Base-by-base conservation (phyloP, 2,888 invertebrate species). In the Hybos culiciformis region DNA sequence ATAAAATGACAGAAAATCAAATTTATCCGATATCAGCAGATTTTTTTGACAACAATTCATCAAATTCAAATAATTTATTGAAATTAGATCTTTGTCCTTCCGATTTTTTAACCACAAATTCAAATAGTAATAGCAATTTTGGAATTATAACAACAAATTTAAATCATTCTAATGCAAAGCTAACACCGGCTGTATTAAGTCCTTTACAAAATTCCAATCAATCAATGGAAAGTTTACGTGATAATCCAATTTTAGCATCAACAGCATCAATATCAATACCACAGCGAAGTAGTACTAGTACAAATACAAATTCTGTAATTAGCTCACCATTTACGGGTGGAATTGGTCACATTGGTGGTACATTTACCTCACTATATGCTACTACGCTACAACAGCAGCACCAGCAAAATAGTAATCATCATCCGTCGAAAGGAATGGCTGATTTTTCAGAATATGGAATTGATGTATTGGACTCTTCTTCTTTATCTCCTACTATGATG, bases 251-350 rank as follows among this genome's bases (percentile, higher is more conserved):
- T 51, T 60, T 59, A 38, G 20, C 7, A 14, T 62, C 67, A 40
- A 62, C 76, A 26, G 77, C 78, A 36, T 76, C 78, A 46, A 74
- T 79, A 53, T 77, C 78, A 14, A 78, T 79, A 46, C 79, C 80
- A 19, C 68, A 70, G 47, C 67, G 76, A 29, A 70, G 73, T 7
- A 33, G 15, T 39, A 42, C 12, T 29, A 39, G 18, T 21, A 23
- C 4, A 32, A 32, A 33, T 36, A 45, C 14, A 39, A 32, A 21
- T 36, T 20, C 48, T 48, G 46, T 41, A 39, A 18, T 43, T 54
- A 44, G 44, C 55, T 54, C 52, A 37, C 40, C 23, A 24, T 41
- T 14, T 37, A 37, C 31, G 51, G 48, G 71, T 54, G 53, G 14
- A 51, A 54, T 14, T 53, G 57, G 15, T 53, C 56, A 15, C 55